phyloP scores from a whole-genome alignment of 2,797 vertebrate genomes.

The Rhinella marina region DNA sequence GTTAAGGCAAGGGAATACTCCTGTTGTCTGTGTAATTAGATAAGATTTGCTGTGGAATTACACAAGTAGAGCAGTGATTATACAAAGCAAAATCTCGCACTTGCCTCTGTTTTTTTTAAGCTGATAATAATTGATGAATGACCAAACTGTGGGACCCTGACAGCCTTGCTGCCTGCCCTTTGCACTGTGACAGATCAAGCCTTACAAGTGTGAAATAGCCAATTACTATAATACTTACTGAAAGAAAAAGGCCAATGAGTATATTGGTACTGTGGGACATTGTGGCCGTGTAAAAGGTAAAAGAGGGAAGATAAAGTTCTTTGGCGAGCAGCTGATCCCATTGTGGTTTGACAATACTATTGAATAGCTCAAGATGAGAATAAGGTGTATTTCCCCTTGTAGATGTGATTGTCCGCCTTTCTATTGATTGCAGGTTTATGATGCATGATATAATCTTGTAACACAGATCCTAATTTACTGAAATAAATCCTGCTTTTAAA shows the following conservation, averaged over 20 bases:
- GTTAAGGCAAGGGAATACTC: conserved; percentile 65
- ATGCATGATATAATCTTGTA: conserved; percentile 89
- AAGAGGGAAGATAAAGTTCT: conserved; percentile 85
- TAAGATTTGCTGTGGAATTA: conserved; percentile 75
- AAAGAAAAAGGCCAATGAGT: conserved; percentile 93
- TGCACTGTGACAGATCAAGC: conserved; percentile 92
- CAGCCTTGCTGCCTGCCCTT: conserved; percentile 92
- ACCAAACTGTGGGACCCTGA: conserved; percentile 81
- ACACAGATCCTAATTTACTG: conserved; percentile 89
- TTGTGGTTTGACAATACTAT: conserved; percentile 69
- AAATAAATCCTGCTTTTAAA: conserved; percentile 94
- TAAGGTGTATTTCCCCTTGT: conserved; percentile 76
- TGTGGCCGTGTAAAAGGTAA: conserved; percentile 74
- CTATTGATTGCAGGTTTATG: conserved; percentile 97
- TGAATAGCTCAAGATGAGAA: conserved; percentile 73
- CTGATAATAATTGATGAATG: conserved; percentile 98
- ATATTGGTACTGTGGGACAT: conserved; percentile 89
- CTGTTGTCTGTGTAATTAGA: conserved; percentile 67
- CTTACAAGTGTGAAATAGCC: conserved; percentile 98
- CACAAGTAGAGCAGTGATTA: conserved; percentile 70
- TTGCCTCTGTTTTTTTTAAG: conserved; percentile 78
- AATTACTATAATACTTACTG: conserved; percentile 91
- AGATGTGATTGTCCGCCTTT: conserved; percentile 78
- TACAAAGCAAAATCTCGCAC: conserved; percentile 79
- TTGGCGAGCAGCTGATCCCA: conserved; percentile 81